Conservation (phyloP, 2,797 vertebrate species). For the Schizopygopsis pylzovi region DNA sequence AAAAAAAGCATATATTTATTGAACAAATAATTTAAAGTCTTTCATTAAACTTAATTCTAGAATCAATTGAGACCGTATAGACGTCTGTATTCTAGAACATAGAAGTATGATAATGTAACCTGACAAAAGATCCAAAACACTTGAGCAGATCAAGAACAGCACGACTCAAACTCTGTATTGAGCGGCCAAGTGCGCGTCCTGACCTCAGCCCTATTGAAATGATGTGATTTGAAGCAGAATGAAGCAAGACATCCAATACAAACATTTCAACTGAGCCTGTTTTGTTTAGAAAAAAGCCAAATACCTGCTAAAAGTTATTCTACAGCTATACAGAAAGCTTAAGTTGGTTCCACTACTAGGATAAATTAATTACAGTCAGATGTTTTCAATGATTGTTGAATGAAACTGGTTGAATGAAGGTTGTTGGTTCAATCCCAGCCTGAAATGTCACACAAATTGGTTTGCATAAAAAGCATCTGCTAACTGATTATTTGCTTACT, state of each 20-base stretch:
- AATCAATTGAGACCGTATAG: neutral
- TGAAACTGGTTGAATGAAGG: neutral
- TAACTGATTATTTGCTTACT: neutral
- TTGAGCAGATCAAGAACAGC: slow-evolving; percentile 6
- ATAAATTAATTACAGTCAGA: neutral
- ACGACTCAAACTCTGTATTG: neutral
- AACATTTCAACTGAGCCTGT: slow-evolving; percentile 8
- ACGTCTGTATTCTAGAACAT: slow-evolving; percentile 4
- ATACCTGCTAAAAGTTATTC: slow-evolving; percentile 9
- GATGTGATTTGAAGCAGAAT: slow-evolving; percentile 30
- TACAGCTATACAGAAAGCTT: slow-evolving; percentile 10
- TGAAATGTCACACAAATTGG: neutral
- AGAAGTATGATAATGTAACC: slow-evolving; percentile 32
- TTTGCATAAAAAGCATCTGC: neutral
- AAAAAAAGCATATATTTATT: neutral
- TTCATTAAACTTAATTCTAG: slow-evolving; percentile 4
- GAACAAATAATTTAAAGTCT: neutral
- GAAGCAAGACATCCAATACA: slow-evolving; percentile 38
- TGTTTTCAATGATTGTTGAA: too few relatives aligned
- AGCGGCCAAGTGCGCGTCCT: neutral
- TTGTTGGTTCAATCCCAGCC: neutral
- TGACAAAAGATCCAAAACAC: slow-evolving; percentile 30
- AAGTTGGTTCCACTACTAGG: neutral
- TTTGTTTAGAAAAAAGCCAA: neutral
- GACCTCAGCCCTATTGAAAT: slow-evolving; percentile 21